A percentile compares a stretch with the other conserved stretches of the same genome.
phyloP scores from a whole-genome alignment of 2,797 vertebrate species.

The Myotis findleyi region DNA sequence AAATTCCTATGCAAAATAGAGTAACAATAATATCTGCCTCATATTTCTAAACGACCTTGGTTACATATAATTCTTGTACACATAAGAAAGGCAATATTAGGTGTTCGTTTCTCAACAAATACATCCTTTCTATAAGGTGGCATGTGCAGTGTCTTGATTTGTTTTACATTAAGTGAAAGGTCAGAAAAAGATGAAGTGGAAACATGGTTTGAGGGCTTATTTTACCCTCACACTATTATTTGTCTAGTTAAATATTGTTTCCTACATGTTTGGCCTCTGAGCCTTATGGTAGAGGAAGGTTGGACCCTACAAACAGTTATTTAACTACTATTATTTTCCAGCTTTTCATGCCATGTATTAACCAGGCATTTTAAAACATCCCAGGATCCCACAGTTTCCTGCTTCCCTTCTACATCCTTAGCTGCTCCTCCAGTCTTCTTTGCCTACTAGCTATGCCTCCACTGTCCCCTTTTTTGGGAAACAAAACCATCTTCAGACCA shows the following conservation, averaged over 20 bases:
- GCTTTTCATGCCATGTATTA: not conserved
- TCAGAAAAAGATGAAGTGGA: not conserved
- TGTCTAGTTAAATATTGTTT: conserved; percentile 26
- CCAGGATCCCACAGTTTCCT: not conserved
- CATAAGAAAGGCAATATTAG: not conserved
- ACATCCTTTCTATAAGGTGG: not conserved
- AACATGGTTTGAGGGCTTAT: not conserved
- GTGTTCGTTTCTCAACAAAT: not conserved
- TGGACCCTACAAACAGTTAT: not conserved
- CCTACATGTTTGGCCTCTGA: not conserved
- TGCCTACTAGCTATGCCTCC: not conserved
- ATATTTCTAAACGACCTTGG: conserved; percentile 26
- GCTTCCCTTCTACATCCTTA: conserved; percentile 23
- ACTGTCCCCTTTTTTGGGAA: conserved; percentile 13
- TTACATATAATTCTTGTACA: not conserved
- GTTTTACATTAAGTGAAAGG: conserved; percentile 11
- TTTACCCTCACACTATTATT: not conserved
- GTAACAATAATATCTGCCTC: not conserved
- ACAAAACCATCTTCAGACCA: not conserved
- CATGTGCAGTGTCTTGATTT: not conserved
- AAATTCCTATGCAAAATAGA: not conserved
- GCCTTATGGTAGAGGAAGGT: not conserved
- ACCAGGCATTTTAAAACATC: not conserved
- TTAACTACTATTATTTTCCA: not conserved
- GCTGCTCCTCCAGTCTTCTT: not conserved